These are phyloP conservation scores for Papilio protenor DNA, from an alignment of 2,888 invertebrate genomes.

Conservation along the genomic window DNA sequence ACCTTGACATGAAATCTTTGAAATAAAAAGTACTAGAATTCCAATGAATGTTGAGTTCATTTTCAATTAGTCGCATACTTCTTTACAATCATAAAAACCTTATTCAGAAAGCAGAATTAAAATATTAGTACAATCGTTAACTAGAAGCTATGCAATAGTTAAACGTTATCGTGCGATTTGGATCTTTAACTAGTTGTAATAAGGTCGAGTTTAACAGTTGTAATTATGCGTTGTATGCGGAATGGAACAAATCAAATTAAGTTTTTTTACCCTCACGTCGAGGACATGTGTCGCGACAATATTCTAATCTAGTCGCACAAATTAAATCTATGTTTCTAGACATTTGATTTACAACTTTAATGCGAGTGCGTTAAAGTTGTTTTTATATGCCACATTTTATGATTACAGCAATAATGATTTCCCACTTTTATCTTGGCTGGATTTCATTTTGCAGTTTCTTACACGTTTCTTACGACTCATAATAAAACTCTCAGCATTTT, in stretches of 20 bases:
- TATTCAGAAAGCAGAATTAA: conserved; percentile 47
- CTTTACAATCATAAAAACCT: conserved; percentile 44
- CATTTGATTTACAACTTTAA: neutral
- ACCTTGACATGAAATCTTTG: neutral
- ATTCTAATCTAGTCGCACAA: conserved; percentile 63
- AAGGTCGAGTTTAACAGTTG: conserved; percentile 33
- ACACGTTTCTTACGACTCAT: too few relatives aligned
- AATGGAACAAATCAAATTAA: conserved; percentile 59
- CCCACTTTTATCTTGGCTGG: neutral
- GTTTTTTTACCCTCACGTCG: conserved; percentile 56
- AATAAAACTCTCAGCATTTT: neutral
- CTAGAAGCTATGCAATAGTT: conserved; percentile 35
- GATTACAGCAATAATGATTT: neutral
- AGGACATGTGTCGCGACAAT: conserved; percentile 65
- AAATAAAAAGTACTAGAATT: neutral
- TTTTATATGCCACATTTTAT: neutral
- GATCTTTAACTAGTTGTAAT: conserved; percentile 10
- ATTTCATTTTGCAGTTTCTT: too few relatives aligned
- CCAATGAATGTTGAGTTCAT: conserved; percentile 26
- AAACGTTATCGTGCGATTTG: neutral
- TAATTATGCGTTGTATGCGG: conserved; percentile 41
- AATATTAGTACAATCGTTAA: conserved; percentile 40
- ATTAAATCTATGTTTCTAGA: conserved; percentile 58
- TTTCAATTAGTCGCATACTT: conserved; percentile 34
- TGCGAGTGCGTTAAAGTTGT: neutral